Percentiles rank a stretch among this genome's conserved stretches.
These are phyloP conservation scores for Nannobrachium achirus DNA, from an alignment of 2,113 vertebrate species.

Conservation along the genomic window DNA sequence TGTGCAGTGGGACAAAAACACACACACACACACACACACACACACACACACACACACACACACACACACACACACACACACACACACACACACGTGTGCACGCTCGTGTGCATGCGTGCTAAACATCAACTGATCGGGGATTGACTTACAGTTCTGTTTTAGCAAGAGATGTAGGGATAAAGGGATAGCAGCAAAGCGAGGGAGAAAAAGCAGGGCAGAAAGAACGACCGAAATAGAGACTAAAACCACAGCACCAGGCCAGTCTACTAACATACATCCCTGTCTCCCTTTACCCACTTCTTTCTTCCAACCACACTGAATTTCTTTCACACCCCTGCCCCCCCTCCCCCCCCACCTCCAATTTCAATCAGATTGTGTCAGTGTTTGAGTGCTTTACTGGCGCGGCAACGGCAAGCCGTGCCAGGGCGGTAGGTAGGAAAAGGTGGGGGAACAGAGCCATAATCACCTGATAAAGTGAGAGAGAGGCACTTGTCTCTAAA, in stretches of 20 bases:
- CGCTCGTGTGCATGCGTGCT: no score
- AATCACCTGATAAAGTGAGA: conserved; percentile 66
- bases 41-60: no score
- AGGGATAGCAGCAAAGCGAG: no score
- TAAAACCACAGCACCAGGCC: conserved; percentile 50
- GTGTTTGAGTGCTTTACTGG: conserved; percentile 61
- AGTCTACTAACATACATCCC: conserved; percentile 30
- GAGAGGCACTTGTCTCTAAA: conserved; percentile 58
- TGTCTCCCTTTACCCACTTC: conserved; percentile 7
- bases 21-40: no score
- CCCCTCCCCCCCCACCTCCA: background rate
- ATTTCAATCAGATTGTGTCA: conserved; percentile 51
- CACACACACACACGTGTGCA: no score
- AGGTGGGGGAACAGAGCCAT: conserved; percentile 50
- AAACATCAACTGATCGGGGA: no score
- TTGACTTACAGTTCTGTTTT: no score
- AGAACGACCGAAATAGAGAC: conserved; percentile 32
- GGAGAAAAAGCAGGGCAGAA: conserved; percentile 39
- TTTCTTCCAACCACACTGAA: conserved; percentile 19
- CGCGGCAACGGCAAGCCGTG: conserved; percentile 33
- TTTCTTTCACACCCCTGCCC: conserved; percentile 6
- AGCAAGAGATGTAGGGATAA: no score
- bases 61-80: no score
- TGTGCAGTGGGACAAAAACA: no score
- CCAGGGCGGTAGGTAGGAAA: conserved; percentile 55